These are phyloP conservation scores for Acinonyx jubatus DNA, from an alignment of 2,113 vertebrate species.

Conservation along the genomic window DNA sequence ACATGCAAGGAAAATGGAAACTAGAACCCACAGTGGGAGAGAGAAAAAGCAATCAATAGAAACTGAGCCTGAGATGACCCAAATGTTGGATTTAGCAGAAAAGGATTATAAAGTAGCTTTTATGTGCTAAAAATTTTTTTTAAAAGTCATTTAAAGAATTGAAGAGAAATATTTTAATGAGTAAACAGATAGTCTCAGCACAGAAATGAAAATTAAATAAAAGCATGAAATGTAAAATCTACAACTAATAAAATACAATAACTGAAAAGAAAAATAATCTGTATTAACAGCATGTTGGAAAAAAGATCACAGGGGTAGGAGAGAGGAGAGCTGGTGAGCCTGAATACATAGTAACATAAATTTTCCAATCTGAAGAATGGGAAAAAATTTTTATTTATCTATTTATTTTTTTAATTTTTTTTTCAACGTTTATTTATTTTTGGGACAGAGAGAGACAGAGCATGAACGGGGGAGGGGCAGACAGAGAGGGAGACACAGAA, in stretches of 20 bases:
- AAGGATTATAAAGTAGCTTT: not conserved
- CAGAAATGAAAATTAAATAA: not conserved
- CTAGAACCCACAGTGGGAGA: not conserved
- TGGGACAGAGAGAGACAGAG: too few species aligned
- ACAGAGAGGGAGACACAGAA: too few species aligned
- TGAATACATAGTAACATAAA: not conserved
- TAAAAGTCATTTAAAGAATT: not conserved
- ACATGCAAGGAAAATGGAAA: not conserved
- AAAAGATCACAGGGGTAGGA: not conserved
- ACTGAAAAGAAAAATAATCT: not conserved
- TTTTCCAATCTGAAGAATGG: not conserved
- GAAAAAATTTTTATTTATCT: not conserved
- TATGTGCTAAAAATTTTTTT: too few species aligned
- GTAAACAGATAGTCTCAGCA: not conserved
- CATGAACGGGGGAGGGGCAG: too few species aligned
- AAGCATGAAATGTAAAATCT: not conserved
- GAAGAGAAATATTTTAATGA: not conserved
- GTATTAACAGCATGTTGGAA: not conserved
- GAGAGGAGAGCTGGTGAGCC: not conserved
- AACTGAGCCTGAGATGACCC: not conserved
- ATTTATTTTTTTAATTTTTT: too few species aligned
- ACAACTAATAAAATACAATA: not conserved
- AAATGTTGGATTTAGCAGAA: not conserved
- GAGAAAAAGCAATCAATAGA: not conserved
- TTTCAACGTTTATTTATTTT: too few species aligned